phyloP scores from a whole-genome alignment of 2,113 vertebrate genomes.

The Rhynchomys soricoides region DNA sequence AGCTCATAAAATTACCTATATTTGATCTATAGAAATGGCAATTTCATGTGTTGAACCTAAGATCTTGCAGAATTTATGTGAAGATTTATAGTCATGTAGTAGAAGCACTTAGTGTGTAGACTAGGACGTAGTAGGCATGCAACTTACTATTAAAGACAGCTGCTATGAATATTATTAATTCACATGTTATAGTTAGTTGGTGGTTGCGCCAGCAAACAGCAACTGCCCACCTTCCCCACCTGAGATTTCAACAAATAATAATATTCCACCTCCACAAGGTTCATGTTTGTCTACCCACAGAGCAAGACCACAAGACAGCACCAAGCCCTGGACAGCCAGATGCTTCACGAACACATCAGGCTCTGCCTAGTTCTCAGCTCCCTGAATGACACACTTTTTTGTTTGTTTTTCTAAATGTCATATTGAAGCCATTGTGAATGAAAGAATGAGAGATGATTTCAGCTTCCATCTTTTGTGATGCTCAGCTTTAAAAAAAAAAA shows the following conservation, averaged over 20 bases:
- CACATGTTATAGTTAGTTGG: background rate
- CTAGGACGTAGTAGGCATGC: background rate
- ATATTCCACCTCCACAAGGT: background rate
- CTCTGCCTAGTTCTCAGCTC: background rate
- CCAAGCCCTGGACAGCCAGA: slow-evolving; percentile 15
- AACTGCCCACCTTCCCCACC: background rate
- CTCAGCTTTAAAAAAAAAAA: slow-evolving; percentile 78
- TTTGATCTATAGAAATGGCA: slow-evolving; percentile 12
- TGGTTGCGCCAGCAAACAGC: background rate
- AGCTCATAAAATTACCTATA: background rate
- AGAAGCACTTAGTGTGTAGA: background rate
- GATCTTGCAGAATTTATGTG: background rate
- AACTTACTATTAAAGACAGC: background rate
- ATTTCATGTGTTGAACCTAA: slow-evolving; percentile 15
- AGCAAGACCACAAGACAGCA: slow-evolving; percentile 54
- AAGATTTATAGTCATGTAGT: slow-evolving; percentile 23
- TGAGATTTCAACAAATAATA: slow-evolving; percentile 51
- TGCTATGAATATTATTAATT: background rate
- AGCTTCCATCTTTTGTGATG: slow-evolving; percentile 63
- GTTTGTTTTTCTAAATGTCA: slow-evolving; percentile 68
- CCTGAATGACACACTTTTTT: slow-evolving; percentile 48
- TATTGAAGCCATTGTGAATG: slow-evolving; percentile 62
- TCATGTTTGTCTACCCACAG: background rate
- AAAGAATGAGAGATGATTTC: slow-evolving; percentile 73
- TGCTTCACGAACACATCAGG: background rate